phyloP scores from a whole-genome alignment of 2,113 vertebrate genomes.

The Corydoras sp. region DNA sequence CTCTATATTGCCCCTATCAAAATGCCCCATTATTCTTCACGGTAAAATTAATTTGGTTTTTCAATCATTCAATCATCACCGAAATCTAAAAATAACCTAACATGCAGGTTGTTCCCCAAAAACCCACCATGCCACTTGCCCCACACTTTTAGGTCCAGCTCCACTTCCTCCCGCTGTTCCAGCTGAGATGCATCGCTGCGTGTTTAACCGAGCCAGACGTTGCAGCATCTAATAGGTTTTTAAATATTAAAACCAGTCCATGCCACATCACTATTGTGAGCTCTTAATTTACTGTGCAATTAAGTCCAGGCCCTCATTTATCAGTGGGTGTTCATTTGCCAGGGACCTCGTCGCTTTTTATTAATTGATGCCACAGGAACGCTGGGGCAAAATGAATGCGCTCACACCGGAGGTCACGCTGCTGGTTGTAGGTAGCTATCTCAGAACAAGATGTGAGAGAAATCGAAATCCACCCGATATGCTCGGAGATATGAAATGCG shows the following conservation, averaged over 20 bases:
- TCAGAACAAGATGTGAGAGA: constrained; percentile 69
- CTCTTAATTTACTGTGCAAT: constrained; percentile 99
- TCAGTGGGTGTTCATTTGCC: constrained; percentile 88
- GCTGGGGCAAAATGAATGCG: constrained; percentile 90
- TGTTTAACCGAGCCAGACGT: constrained; percentile 79
- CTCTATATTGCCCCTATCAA: too few species aligned
- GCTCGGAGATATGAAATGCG: constrained; percentile 64
- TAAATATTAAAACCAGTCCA: constrained; percentile 95
- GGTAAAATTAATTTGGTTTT: too few species aligned
- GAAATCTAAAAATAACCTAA: too few species aligned
- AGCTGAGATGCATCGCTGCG: constrained; percentile 50
- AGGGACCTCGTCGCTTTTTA: constrained; percentile 93
- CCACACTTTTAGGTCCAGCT: background rate
- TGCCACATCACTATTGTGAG: constrained; percentile 84
- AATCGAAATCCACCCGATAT: constrained; percentile 74
- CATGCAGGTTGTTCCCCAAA: too few species aligned
- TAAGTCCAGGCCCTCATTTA: constrained; percentile 95
- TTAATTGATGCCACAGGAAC: constrained; percentile 91
- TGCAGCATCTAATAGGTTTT: constrained; percentile 94
- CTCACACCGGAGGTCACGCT: constrained; percentile 81
- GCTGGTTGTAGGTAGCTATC: constrained; percentile 64
- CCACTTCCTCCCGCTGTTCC: constrained; percentile 51
- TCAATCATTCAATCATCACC: too few species aligned
- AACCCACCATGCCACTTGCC: too few species aligned
- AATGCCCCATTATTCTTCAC: too few species aligned